A percentile compares a stretch with the other conserved stretches of the same genome.
Evolutionary conservation across 1,140 invertebrate genomes (phyloP).

Genomic region (Neotoxoptera formosana): DNA sequence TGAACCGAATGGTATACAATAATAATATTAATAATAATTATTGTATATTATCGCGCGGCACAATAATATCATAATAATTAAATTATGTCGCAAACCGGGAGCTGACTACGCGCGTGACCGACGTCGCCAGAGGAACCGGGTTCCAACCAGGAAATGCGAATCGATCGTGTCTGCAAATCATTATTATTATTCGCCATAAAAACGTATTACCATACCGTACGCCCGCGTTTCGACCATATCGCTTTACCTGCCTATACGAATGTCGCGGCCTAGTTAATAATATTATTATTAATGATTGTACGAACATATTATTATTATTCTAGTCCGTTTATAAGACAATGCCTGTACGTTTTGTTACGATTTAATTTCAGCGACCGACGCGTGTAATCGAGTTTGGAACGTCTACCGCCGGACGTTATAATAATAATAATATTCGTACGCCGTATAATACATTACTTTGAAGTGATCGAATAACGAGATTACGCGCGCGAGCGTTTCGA

Average conservation of each 20-base stretch:
- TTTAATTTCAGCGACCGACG: background rate
- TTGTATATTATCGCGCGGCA: background rate
- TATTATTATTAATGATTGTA: background rate
- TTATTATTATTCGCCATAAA: background rate
- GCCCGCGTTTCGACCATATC: background rate
- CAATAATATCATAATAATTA: background rate
- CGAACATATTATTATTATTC: too few species aligned
- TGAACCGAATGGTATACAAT: background rate
- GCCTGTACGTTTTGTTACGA: background rate
- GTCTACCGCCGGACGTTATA: background rate
- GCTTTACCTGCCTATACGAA: background rate
- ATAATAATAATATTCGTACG: background rate
- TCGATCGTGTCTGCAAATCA: background rate
- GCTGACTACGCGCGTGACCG: background rate
- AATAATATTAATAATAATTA: background rate
- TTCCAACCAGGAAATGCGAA: background rate
- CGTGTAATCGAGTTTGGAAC: background rate
- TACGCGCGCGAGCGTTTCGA: background rate
- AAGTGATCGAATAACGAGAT: background rate
- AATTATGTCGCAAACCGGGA: background rate
- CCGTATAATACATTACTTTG: background rate
- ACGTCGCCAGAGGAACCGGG: background rate
- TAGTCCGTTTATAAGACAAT: background rate
- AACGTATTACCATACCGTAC: too few species aligned
- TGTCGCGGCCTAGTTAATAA: background rate